Evolutionary conservation across 2,888 invertebrate genomes (phyloP).

Genomic region (Amblyjoppa fuscipennis): DNA sequence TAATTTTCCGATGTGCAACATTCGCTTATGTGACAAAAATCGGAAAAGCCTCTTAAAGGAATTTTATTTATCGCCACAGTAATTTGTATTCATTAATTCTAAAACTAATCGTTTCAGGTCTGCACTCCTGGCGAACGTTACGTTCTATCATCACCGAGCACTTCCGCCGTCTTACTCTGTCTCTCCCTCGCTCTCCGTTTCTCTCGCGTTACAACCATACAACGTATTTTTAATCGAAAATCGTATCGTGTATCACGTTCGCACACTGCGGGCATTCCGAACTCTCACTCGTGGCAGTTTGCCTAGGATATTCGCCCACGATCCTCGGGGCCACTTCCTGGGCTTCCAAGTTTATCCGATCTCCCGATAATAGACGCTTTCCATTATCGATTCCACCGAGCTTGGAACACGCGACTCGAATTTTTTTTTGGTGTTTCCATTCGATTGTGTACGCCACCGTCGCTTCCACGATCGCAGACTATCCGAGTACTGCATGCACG

Average conservation of each 20-base stretch:
- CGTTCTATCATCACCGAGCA: conserved; percentile 18
- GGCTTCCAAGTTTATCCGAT: conserved; percentile 42
- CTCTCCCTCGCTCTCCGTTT: conserved; percentile 1
- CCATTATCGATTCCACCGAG: conserved; percentile 42
- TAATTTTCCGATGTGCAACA: neutral
- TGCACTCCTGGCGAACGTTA: neutral
- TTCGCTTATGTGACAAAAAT: neutral
- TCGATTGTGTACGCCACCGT: neutral
- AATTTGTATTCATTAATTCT: conserved; percentile 37
- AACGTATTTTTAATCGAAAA: conserved; percentile 51
- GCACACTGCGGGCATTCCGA: conserved; percentile 28
- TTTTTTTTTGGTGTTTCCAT: conserved; percentile 15
- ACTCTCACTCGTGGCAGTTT: neutral
- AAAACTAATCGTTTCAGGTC: conserved; percentile 37
- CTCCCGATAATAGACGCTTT: conserved; percentile 47
- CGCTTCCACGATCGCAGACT: neutral
- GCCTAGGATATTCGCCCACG: conserved; percentile 31
- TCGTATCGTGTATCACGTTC: conserved; percentile 52
- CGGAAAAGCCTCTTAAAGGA: neutral
- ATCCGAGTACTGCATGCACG: neutral
- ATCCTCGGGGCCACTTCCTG: conserved; percentile 30
- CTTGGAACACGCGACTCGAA: conserved; percentile 30
- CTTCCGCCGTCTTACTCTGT: conserved; percentile 23
- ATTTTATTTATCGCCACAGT: conserved; percentile 14
- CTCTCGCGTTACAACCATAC: conserved; percentile 7